Evolutionary conservation across 2,797 vertebrate genomes (phyloP).

Genomic region (Aythya fuligula): DNA sequence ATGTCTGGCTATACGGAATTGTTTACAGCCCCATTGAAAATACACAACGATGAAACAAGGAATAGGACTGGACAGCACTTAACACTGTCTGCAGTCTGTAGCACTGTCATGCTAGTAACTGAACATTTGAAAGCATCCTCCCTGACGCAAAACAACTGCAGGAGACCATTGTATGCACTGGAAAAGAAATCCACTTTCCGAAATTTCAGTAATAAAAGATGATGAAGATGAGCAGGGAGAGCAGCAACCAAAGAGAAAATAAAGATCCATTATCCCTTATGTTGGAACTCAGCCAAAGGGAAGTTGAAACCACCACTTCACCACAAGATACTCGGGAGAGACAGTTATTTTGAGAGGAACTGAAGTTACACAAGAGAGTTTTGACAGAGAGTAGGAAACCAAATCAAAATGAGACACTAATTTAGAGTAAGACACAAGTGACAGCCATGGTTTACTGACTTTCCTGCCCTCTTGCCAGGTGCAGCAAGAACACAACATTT

Average conservation of each 20-base stretch:
- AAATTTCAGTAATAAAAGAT: slow-evolving; percentile 32
- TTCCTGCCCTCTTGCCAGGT: slow-evolving; percentile 14
- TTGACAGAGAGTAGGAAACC: slow-evolving; percentile 60
- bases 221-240: slow-evolving; percentile 28
- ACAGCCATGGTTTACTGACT: slow-evolving; percentile 32
- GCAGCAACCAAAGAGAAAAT: slow-evolving; percentile 34
- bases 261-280: slow-evolving; percentile 51
- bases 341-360: slow-evolving; percentile 66
- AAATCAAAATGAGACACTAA: slow-evolving; percentile 58
- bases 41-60: neutral
- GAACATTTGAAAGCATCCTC: neutral
- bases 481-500: slow-evolving; percentile 27
- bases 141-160: neutral
- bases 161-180: neutral
- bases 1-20: neutral
- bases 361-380: slow-evolving; percentile 61
- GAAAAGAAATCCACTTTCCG: slow-evolving; percentile 15
- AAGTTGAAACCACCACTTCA: slow-evolving; percentile 55
- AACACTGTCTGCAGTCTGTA: neutral
- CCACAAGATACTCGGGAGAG: slow-evolving; percentile 4
- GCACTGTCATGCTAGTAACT: neutral
- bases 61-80: neutral
- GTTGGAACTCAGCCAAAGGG: slow-evolving; percentile 44
- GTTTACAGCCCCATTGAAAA: neutral
- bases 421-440: slow-evolving; percentile 32